These are phyloP conservation scores for Xanthorhoe designata DNA, from an alignment of 2,888 invertebrate genomes.

Conservation along the genomic window DNA sequence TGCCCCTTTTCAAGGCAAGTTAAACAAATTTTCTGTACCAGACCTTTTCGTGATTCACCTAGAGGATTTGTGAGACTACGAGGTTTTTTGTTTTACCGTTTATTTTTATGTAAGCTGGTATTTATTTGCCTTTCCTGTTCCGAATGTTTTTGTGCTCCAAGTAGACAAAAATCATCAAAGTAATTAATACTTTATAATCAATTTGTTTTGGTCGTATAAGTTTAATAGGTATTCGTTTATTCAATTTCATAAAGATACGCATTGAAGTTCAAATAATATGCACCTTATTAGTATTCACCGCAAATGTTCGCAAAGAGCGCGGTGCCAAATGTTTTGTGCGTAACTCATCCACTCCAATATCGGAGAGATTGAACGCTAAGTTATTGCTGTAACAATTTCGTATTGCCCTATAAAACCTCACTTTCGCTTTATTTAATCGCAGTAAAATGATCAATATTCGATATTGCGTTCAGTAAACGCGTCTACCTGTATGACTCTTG, in stretches of 20 bases:
- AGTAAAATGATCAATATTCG: constrained; percentile 81
- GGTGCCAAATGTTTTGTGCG: constrained; percentile 67
- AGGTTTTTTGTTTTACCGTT: constrained; percentile 72
- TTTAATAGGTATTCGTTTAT: constrained; percentile 43
- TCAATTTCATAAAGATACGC: not conserved
- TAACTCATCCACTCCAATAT: constrained; percentile 81
- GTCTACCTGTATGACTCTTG: constrained; percentile 43
- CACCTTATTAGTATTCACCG: constrained; percentile 63
- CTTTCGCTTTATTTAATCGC: constrained; percentile 82
- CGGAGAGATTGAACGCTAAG: constrained; percentile 76
- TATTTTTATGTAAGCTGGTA: constrained; percentile 55
- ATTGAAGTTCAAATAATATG: constrained; percentile 50
- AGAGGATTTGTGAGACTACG: constrained; percentile 76
- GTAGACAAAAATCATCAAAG: not conserved
- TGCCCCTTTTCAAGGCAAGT: constrained; percentile 76
- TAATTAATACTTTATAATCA: not conserved
- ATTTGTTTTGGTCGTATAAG: not conserved
- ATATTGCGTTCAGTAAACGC: constrained; percentile 69
- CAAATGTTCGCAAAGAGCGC: constrained; percentile 54
- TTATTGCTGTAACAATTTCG: constrained; percentile 82
- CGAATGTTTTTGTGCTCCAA: constrained; percentile 36
- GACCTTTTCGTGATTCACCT: constrained; percentile 76
- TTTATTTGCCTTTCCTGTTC: constrained; percentile 43
- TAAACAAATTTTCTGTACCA: constrained; percentile 81
- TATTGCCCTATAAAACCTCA: constrained; percentile 82